phyloP scores from a whole-genome alignment of 2,113 vertebrate species.

The Protomyctophum bolini region DNA sequence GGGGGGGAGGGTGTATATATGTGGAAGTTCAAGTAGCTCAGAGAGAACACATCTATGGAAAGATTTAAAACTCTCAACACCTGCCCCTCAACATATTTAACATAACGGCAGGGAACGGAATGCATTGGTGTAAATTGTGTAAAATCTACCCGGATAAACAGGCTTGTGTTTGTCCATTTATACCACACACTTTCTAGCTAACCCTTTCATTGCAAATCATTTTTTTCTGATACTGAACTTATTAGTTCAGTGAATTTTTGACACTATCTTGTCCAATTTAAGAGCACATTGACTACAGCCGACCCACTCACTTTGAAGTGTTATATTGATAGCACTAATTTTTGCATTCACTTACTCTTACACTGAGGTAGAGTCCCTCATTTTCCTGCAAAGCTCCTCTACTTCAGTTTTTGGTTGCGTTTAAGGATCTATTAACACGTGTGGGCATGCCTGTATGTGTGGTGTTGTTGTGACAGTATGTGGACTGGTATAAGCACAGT shows the following conservation, averaged over 20 bases:
- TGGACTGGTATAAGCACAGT: slow-evolving; percentile 53
- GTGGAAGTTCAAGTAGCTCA: slow-evolving; percentile 4
- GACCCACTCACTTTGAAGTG: slow-evolving; percentile 2
- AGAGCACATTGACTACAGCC: slow-evolving; percentile 1
- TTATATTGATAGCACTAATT: slow-evolving; percentile 6
- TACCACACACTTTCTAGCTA: slow-evolving; percentile 5
- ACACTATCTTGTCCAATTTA: slow-evolving; percentile 4
- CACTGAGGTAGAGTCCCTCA: too few species aligned
- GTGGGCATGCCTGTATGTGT: slow-evolving; percentile 73
- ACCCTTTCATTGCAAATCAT: slow-evolving; percentile 4
- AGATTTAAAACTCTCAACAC: slow-evolving; percentile 70
- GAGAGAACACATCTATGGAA: slow-evolving; percentile 46
- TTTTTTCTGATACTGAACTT: neutral
- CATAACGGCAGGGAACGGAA: slow-evolving; percentile 47
- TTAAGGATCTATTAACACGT: slow-evolving; percentile 68
- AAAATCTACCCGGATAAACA: slow-evolving; percentile 54
- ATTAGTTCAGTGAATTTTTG: neutral
- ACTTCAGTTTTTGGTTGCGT: slow-evolving; percentile 24
- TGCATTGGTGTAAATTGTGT: slow-evolving; percentile 38
- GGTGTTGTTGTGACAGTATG: slow-evolving; percentile 59
- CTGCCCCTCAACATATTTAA: slow-evolving; percentile 63
- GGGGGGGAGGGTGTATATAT: slow-evolving; percentile 37
- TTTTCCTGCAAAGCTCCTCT: slow-evolving; percentile 5
- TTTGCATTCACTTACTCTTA: too few species aligned
- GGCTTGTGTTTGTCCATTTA: slow-evolving; percentile 31